Conservation (phyloP, 2,113 vertebrate genomes). For the Cyrtonyx montezumae region DNA sequence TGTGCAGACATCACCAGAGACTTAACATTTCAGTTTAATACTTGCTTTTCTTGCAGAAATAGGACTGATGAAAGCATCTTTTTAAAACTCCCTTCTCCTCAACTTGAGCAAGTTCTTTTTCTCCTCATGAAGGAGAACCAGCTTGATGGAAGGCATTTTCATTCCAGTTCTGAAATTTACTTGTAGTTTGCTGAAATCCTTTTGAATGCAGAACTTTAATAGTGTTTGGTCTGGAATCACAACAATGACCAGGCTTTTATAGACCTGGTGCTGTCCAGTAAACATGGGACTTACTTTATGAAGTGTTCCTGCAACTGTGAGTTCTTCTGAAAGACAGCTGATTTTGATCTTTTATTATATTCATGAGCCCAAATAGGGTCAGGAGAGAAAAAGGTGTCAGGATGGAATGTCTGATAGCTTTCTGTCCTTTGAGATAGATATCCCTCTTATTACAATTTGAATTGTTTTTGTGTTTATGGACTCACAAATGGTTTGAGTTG, state of each 20-base stretch:
- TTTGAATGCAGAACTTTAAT: background rate
- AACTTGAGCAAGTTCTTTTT: background rate
- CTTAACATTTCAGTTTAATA: background rate
- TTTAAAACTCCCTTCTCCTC: background rate
- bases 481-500: background rate
- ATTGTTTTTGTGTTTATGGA: background rate
- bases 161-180: background rate
- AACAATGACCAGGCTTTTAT: background rate
- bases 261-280: background rate
- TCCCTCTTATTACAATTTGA: background rate
- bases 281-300: background rate
- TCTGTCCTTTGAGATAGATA: background rate
- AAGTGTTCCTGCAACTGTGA: background rate
- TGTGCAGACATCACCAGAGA: accelerated
- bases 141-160: background rate
- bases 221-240: background rate
- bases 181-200: background rate
- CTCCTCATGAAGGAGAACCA: background rate
- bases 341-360: background rate
- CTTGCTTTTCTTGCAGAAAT: background rate
- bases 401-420: background rate
- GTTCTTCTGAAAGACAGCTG: background rate
- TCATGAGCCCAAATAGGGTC: background rate
- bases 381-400: background rate
- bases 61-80: background rate